Percentiles rank a stretch among this genome's conserved stretches.
These are phyloP conservation scores for Maniola jurtina DNA, from an alignment of 1,140 invertebrate species.

Conservation along the genomic window DNA sequence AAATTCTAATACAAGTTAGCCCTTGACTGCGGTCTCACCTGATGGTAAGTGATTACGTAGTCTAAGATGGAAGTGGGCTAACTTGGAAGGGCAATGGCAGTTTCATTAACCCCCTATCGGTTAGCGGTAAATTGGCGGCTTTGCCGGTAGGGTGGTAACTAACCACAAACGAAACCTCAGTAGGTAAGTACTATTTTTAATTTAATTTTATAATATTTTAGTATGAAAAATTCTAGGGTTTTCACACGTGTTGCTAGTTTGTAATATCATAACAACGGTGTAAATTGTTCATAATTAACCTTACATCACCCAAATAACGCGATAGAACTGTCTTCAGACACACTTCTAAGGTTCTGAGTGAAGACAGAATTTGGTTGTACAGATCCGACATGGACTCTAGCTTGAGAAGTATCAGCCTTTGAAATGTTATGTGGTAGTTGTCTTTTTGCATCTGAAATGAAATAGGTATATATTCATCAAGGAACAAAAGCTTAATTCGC, in stretches of 20 bases:
- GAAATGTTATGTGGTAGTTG: constrained; percentile 44
- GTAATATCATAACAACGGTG: constrained; percentile 43
- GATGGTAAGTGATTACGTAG: too few relatives aligned
- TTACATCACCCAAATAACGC: constrained; percentile 34
- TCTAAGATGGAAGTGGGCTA: too few relatives aligned
- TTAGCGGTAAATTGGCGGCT: too few relatives aligned
- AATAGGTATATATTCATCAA: background rate
- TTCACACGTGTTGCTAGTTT: background rate
- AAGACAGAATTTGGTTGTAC: constrained; percentile 28
- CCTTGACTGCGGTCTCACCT: too few relatives aligned
- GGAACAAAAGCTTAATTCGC: too few relatives aligned
- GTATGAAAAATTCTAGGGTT: background rate
- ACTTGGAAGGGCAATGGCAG: too few relatives aligned
- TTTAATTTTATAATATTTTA: background rate
- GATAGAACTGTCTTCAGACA: constrained; percentile 42
- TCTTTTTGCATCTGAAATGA: constrained; percentile 53
- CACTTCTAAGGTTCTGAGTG: constrained; percentile 31
- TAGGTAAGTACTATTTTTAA: too few relatives aligned
- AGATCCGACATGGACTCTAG: constrained; percentile 37
- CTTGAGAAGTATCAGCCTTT: constrained; percentile 46
- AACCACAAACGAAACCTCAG: too few relatives aligned
- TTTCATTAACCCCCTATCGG: too few relatives aligned
- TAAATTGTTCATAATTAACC: constrained; percentile 36
- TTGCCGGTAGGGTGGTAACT: too few relatives aligned
- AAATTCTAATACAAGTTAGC: too few relatives aligned